phyloP scores from a whole-genome alignment of 2,797 vertebrate species.

The Enteromius fasciolatus region DNA sequence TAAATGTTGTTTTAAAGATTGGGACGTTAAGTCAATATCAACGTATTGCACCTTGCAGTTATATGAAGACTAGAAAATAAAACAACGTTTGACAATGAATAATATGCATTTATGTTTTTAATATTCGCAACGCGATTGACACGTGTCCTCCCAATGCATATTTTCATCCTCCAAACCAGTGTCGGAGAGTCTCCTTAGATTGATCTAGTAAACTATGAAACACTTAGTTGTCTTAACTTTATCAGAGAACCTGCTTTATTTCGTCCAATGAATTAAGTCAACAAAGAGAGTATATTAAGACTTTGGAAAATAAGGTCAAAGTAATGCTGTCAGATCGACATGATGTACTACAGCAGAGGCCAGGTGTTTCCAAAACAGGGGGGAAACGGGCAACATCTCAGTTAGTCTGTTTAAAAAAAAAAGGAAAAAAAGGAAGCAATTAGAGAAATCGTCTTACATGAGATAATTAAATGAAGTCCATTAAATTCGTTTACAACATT shows the following conservation, averaged over 20 bases:
- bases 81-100: neutral
- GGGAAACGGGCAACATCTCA: slow-evolving; percentile 18
- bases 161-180: slow-evolving; percentile 66
- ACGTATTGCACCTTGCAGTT: neutral
- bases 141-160: slow-evolving; percentile 31
- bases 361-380: slow-evolving; percentile 4
- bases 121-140: neutral
- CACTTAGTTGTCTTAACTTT: slow-evolving; percentile 64
- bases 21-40: neutral
- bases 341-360: neutral
- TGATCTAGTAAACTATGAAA: slow-evolving; percentile 66
- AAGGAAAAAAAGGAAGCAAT: slow-evolving; percentile 66
- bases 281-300: slow-evolving; percentile 69
- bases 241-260: slow-evolving; percentile 73
- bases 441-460: slow-evolving; percentile 70
- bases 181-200: slow-evolving; percentile 69
- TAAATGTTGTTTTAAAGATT: neutral
- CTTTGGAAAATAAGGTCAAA: slow-evolving; percentile 69
- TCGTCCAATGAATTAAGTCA: slow-evolving; percentile 62
- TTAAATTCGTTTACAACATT: slow-evolving; percentile 59
- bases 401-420: slow-evolving; percentile 50
- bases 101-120: neutral
- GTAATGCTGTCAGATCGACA: slow-evolving; percentile 37
- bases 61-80: neutral
- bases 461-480: slow-evolving; percentile 66